phyloP scores from a whole-genome alignment of 1,140 invertebrate species.

The Drosophila parabipectinata region DNA sequence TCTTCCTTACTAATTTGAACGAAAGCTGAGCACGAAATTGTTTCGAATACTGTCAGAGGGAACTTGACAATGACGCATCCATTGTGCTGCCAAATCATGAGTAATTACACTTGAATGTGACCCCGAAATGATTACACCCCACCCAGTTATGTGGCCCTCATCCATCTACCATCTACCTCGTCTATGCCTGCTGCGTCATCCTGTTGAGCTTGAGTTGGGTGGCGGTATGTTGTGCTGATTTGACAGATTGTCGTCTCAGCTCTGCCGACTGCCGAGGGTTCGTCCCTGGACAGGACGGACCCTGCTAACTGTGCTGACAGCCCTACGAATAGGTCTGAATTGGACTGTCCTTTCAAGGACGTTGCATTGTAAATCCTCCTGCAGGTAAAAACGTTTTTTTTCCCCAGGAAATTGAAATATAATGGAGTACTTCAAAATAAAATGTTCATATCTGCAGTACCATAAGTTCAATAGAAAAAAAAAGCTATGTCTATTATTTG shows the following conservation, averaged over 20 bases:
- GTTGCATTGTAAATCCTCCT: conserved; percentile 1
- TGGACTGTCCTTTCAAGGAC: conserved; percentile 1
- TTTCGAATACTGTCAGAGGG: conserved; percentile 1
- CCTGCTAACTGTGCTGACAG: conserved; percentile 24
- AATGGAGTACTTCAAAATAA: too few relatives aligned
- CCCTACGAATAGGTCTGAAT: conserved; percentile 1
- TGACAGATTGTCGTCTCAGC: conserved; percentile 54
- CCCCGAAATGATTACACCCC: conserved; percentile 48
- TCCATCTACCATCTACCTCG: conserved; percentile 24
- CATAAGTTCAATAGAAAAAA: too few relatives aligned
- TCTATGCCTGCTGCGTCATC: conserved; percentile 52
- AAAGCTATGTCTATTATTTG: too few relatives aligned
- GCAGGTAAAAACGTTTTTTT: background rate
- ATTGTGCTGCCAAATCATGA: conserved; percentile 43
- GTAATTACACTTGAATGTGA: conserved; percentile 58
- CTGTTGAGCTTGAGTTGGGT: conserved; percentile 31
- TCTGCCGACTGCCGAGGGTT: background rate
- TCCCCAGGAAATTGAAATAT: background rate
- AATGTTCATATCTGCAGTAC: too few relatives aligned
- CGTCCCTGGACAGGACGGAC: conserved; percentile 1
- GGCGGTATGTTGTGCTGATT: conserved; percentile 59
- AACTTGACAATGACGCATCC: conserved; percentile 39
- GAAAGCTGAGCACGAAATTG: conserved; percentile 13
- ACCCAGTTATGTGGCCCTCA: conserved; percentile 1
- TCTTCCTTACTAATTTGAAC: conserved; percentile 6